phyloP scores from a whole-genome alignment of 2,888 invertebrate genomes.

The Thereva unica region DNA sequence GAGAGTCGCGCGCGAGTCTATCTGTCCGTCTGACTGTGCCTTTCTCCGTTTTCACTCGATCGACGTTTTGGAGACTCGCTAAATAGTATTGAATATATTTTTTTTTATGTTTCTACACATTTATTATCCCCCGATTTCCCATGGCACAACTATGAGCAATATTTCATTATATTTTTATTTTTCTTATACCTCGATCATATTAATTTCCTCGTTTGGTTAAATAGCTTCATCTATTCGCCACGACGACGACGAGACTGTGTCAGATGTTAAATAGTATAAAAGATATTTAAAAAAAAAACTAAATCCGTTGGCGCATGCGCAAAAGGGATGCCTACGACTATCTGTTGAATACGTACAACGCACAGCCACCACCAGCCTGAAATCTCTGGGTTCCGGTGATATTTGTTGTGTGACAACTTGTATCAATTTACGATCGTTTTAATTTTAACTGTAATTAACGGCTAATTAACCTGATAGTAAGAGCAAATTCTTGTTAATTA shows the following conservation, averaged over 20 bases:
- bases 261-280: slow-evolving; percentile 1
- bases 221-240: slow-evolving; percentile 1
- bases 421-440: slow-evolving; percentile 26
- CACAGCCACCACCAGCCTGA: neutral
- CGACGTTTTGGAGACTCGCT: slow-evolving; percentile 11
- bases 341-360: slow-evolving; percentile 4
- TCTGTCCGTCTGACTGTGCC: slow-evolving; percentile 37
- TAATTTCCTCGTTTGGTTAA: slow-evolving; percentile 21
- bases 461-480: slow-evolving; percentile 21
- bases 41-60: slow-evolving; percentile 35
- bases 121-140: neutral
- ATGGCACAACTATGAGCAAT: neutral
- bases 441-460: slow-evolving; percentile 34
- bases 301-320: slow-evolving; percentile 5
- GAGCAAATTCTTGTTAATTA: slow-evolving; percentile 22
- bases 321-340: neutral
- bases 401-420: slow-evolving; percentile 24
- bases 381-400: neutral
- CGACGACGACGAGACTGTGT: neutral
- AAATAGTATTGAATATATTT: neutral
- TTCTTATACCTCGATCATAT: slow-evolving; percentile 18
- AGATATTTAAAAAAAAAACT: slow-evolving; percentile 19
- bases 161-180: slow-evolving; percentile 16
- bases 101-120: neutral
- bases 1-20: too few species aligned